phyloP scores from a whole-genome alignment of 2,888 invertebrate species.

The Nymphalis polychloros region DNA sequence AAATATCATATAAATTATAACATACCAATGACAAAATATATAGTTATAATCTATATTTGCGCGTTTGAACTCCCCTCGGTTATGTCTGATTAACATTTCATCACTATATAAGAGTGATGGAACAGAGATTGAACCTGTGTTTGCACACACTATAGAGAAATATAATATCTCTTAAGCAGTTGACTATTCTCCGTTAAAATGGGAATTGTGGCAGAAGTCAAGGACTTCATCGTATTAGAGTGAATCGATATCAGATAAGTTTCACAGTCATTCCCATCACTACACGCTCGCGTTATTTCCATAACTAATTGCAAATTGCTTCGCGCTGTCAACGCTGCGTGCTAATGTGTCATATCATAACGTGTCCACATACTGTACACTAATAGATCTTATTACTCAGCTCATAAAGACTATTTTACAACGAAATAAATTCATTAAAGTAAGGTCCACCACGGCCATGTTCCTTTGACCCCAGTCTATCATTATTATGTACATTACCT shows the following conservation, averaged over 20 bases:
- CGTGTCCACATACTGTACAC: slow-evolving; percentile 4
- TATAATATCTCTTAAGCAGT: too few relatives aligned
- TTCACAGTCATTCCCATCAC: slow-evolving; percentile 39
- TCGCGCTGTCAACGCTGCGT: slow-evolving; percentile 70
- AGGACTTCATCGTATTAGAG: background rate
- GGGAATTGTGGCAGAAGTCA: too few relatives aligned
- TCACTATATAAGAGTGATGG: too few relatives aligned
- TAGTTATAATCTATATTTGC: too few relatives aligned
- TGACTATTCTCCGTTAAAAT: too few relatives aligned
- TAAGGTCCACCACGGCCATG: slow-evolving; percentile 25
- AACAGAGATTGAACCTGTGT: too few relatives aligned
- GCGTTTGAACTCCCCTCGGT: too few relatives aligned
- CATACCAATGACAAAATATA: too few relatives aligned
- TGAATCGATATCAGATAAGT: background rate
- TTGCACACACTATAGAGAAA: too few relatives aligned
- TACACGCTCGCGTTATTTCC: slow-evolving; percentile 66
- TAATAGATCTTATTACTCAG: background rate
- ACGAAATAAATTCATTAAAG: slow-evolving; percentile 17
- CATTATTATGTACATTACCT: slow-evolving; percentile 33
- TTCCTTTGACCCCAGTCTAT: slow-evolving; percentile 35
- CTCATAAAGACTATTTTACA: slow-evolving; percentile 23
- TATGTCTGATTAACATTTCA: too few relatives aligned
- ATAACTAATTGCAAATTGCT: slow-evolving; percentile 80
- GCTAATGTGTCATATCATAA: slow-evolving; percentile 76
- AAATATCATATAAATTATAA: too few relatives aligned